Evolutionary conservation across 2,797 vertebrate genomes (phyloP).

Genomic region (Anguilla pacifica): DNA sequence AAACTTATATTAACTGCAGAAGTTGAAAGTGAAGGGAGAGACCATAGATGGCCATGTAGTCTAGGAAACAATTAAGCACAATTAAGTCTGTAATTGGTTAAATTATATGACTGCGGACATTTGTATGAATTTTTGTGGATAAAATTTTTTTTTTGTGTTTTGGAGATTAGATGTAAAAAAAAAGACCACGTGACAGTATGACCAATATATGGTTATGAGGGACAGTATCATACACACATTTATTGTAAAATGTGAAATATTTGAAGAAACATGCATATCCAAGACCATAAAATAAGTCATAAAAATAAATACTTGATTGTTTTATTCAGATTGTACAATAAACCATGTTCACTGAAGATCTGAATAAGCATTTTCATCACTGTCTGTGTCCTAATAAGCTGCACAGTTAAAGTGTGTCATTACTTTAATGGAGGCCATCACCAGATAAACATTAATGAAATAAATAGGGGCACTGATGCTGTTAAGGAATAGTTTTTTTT

Average conservation of each 20-base stretch:
- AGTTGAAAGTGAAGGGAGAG: not conserved
- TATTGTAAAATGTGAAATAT: not conserved
- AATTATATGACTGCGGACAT: not conserved
- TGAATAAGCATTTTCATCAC: not conserved
- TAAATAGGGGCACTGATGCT: not conserved
- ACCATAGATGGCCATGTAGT: not conserved
- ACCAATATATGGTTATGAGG: not conserved
- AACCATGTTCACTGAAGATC: not conserved
- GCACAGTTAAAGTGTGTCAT: not conserved
- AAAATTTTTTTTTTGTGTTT: not conserved
- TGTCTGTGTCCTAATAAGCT: not conserved
- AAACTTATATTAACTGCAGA: not conserved
- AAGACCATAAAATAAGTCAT: not conserved
- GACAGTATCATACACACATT: not conserved
- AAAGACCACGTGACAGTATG: not conserved
- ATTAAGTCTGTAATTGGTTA: not conserved
- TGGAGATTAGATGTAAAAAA: not conserved
- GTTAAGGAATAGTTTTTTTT: not conserved
- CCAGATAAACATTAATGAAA: not conserved
- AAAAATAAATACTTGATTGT: not conserved
- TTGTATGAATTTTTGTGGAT: not conserved
- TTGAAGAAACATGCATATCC: not conserved
- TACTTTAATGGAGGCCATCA: not conserved
- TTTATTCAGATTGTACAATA: not conserved
- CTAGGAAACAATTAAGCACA: not conserved